Evolutionary conservation across 1,140 invertebrate genomes (phyloP).

Genomic region (Orius laevigatus): DNA sequence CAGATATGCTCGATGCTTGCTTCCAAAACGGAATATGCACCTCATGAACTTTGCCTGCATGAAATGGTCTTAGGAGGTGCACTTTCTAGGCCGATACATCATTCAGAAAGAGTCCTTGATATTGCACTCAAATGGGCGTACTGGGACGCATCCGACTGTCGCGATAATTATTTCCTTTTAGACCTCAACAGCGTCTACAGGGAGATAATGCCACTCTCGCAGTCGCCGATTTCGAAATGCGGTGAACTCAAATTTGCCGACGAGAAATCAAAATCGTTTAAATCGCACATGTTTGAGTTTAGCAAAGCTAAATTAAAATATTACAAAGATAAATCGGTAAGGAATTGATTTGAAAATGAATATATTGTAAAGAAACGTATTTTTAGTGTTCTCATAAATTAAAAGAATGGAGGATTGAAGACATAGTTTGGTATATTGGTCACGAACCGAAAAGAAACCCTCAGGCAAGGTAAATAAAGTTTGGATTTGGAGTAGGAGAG

Average conservation of each 20-base stretch:
- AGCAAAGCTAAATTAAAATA: conserved; percentile 57
- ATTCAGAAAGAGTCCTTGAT: conserved; percentile 54
- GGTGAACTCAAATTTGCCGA: conserved; percentile 67
- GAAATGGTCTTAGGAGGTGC: conserved; percentile 57
- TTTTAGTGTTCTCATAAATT: conserved; percentile 41
- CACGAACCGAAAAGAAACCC: conserved; percentile 61
- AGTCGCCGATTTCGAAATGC: conserved; percentile 39
- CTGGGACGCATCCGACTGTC: conserved; percentile 66
- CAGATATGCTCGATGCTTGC: conserved; percentile 52
- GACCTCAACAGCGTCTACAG: conserved; percentile 35
- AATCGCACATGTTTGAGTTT: conserved; percentile 59
- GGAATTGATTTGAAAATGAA: conserved; percentile 17
- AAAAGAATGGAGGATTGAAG: conserved; percentile 57
- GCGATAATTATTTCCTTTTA: conserved; percentile 62
- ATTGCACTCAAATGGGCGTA: conserved; percentile 58
- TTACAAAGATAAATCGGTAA: conserved; percentile 60
- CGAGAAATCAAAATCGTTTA: conserved; percentile 54
- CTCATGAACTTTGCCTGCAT: conserved; percentile 49
- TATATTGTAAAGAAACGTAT: conserved; percentile 6
- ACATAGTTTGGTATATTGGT: conserved; percentile 66
- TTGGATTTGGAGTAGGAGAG: too few relatives aligned
- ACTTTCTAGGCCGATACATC: conserved; percentile 57
- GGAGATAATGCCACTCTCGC: conserved; percentile 31
- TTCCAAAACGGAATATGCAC: conserved; percentile 38
- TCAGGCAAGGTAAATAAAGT: conserved; percentile 46